Base-by-base conservation (phyloP, 2,888 invertebrate species). In the Hypolimnas misippus region DNA sequence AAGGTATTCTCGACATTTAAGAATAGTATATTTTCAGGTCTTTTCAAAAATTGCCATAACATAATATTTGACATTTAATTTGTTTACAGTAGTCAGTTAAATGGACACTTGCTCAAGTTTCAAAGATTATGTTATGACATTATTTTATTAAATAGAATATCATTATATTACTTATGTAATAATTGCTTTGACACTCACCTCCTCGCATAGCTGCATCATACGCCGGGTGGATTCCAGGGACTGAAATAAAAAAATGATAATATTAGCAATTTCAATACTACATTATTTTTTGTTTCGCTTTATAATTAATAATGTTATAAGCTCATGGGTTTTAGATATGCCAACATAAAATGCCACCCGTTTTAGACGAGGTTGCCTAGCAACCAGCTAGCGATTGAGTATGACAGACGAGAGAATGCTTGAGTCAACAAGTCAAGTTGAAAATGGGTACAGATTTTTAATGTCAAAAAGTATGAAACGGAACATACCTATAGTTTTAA, bases 151-250 rank as follows among this genome's bases (percentile, higher is more conserved):
- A 12, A 51, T n/a, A 51, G 7, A 10, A 40, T 29, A 12, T 44
- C 44, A 31, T 16, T 25, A 2, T 49, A 57, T 38, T n/a, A 53
- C 3, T 33, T 44, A 63, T 53, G 40, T 7, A 31, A 49, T 12
- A 7, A 14, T 49, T 29, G 29, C 35, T n/a, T 5, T 12, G 21
- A 46, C 70, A 76, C 95, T 95, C 93, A 97, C 97, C 96, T 98
- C 98, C 92, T 98, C 98, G 88, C 97, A 97, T 91, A 97, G 94
- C 75, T 95, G 94, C 93, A 97, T 94, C 98, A 98, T 98, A 78
- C 97, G 97, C 82, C 98, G 94, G 70, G 97, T 98, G 81, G 97
- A 96, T 87, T 97, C 97, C 94, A 98, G 87, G 56, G 98, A 97
- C 97, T 97, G 94, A 83, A 96, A 96, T 38, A 35, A 17, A 51